Evolutionary conservation across 2,113 vertebrate genomes (phyloP), one percentile per base, ranked within the genome.

Genomic region (Siphamia tubifer): DNA sequence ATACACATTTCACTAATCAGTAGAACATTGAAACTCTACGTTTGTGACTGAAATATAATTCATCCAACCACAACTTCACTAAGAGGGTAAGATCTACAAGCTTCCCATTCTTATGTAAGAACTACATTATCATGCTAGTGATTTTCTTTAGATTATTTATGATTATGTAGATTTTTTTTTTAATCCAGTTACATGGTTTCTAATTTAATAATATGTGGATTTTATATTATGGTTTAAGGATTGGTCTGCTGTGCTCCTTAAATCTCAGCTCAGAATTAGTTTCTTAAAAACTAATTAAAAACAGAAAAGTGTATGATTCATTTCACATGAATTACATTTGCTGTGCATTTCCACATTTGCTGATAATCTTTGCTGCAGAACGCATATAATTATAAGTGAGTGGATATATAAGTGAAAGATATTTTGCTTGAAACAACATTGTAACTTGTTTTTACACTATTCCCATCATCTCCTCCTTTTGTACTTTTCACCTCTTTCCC

Each of bases 301-400:
- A n/a, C n/a, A 20, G n/a, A 5, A 4, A 21, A 4, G 39, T 28
- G 15, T 2, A 2, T 8, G 4, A 27, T 21, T 23, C 9, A 15
- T 7, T 12, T 2, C 19, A 45, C 51, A 25, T 30, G 30, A 28
- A 15, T 3, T 25, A 25, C 21, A 25, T 67, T 68, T 57, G 63
- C 53, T 69, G 63, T 73, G 21, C 75, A 40, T 63, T 73, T 47
- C 10, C 64, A 63, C 78, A 31, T 10, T 68, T 52, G 57, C 79
- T 81, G 60, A 19, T 38, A 39, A 35, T 38, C 6, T 67, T 32
- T 30, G 24, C 44, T 27, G 43, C 28, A 51, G 64, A 49, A 1
- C 23, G 53, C 9, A 20, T 23, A 66, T 36, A 67, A 44, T 70
- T 34, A 13, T 36, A 15, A 17, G 13, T 25, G 31, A 39, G 35